Evolutionary conservation across 2,113 vertebrate genomes (phyloP), one percentile per base, ranked within the genome.

Genomic region (Callorhinus ursinus): DNA sequence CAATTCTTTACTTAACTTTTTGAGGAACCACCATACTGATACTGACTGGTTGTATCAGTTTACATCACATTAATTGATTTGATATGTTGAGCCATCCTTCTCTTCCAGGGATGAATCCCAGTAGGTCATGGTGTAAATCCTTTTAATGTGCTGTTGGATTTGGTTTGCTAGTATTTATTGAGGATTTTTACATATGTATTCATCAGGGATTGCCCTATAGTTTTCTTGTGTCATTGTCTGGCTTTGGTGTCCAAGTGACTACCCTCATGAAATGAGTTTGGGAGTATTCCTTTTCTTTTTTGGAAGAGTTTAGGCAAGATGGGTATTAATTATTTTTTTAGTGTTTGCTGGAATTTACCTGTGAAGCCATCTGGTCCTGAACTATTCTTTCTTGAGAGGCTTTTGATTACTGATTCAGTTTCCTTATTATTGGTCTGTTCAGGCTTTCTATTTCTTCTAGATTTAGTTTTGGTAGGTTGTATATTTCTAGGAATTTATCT

Each of bases 401-500:
- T 86, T 81, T 80, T 80, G 59, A 79, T 93, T 51, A 69, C 24
- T 28, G 63, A 87, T 63, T 61, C 53, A 63, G 1, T 92, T 15
- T 36, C 16, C 67, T 76, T 26, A 4, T 95, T 87, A n/a, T n/a
- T 46, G 51, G 22, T 65, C n/a, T 49, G 5, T 57, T 95, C 24
- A 90, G 80, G 13, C 8, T 57, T 90, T 67, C 71, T 95, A 1
- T 65, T 90, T 83, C 69, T 84, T 57, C 31, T 51, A 26, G 46
- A 63, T 91, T 65, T 39, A 39, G 21, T 85, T 90, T 90, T 85
- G 80, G 88, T 85, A 85, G 36, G 42, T 95, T 72, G 19, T 63
- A 72, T 92, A 26, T 71, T 95, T 72, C 24, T 91, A 72, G 53
- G n/a, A 95, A 87, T 91, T 79, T 71, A 57, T 77, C 63, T 24